These are phyloP conservation scores for Wasmannia auropunctata DNA, from an alignment of 1,140 invertebrate species.

Conservation along the genomic window DNA sequence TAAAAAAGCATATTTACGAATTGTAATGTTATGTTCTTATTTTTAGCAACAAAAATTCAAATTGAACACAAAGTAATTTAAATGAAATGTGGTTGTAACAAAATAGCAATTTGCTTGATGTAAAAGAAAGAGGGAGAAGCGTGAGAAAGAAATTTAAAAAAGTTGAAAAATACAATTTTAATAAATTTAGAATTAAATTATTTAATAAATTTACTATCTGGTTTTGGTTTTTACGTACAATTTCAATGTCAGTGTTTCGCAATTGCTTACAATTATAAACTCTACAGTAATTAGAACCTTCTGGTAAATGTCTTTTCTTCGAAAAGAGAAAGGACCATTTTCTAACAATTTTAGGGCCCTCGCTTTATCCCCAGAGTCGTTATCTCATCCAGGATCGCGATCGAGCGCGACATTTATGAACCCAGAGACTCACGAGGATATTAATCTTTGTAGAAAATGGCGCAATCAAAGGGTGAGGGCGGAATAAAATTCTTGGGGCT, in stretches of 20 bases:
- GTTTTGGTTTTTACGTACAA: neutral
- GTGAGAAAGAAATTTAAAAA: neutral
- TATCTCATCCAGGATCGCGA: conserved; percentile 45
- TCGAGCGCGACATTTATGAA: conserved; percentile 55
- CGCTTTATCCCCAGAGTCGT: conserved; percentile 19
- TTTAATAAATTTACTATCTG: neutral
- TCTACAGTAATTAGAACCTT: neutral
- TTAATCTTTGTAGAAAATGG: conserved; percentile 55
- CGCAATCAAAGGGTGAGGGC: conserved; percentile 47
- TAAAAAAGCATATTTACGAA: too few species aligned
- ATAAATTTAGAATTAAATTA: neutral
- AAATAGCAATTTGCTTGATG: neutral
- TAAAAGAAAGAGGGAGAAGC: neutral
- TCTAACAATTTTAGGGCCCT: neutral
- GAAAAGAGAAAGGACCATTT: neutral
- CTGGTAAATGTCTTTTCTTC: neutral
- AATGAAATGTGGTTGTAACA: neutral
- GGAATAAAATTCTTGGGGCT: conserved; percentile 53
- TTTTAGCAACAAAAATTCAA: neutral
- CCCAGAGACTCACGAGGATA: conserved; percentile 40
- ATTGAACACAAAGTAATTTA: neutral
- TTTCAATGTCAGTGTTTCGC: neutral
- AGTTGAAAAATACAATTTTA: neutral
- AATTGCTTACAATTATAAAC: neutral
- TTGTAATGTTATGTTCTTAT: neutral